These are phyloP conservation scores for Chiropotes sagulatus DNA, from an alignment of 2,797 vertebrate genomes.

Conservation along the genomic window DNA sequence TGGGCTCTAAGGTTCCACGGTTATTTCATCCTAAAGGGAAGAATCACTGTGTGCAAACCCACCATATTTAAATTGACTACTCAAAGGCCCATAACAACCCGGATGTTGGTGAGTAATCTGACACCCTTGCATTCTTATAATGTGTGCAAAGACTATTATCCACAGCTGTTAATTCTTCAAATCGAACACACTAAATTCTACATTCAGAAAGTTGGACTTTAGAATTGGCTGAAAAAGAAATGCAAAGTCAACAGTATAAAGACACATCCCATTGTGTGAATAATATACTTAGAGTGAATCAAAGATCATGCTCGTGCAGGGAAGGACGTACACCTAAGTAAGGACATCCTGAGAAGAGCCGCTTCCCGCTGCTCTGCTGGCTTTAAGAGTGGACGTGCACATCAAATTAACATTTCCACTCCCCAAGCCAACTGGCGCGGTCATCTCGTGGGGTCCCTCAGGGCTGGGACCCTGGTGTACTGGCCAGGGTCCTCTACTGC, in stretches of 20 bases:
- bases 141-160: not conserved
- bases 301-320: not conserved
- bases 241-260: not conserved
- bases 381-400: not conserved
- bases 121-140: not conserved
- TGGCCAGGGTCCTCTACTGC: not conserved
- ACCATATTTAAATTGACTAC: not conserved
- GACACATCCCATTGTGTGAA: not conserved
- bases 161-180: not conserved
- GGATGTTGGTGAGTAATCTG: rapidly evolving
- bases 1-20: not conserved
- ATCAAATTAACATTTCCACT: not conserved
- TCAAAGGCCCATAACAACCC: not conserved
- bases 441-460: not conserved
- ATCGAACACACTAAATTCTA: not conserved
- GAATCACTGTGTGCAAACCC: not conserved
- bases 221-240: not conserved
- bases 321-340: not conserved
- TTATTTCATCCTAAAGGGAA: not conserved
- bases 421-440: not conserved
- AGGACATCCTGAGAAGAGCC: not conserved
- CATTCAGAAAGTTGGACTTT: not conserved
- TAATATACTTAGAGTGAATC: not conserved
- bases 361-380: not conserved
- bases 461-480: not conserved